Percentiles rank a stretch among this genome's conserved stretches.
These are phyloP conservation scores for Lordiphosa mommai DNA, from an alignment of 1,140 invertebrate genomes.

Conservation along the genomic window DNA sequence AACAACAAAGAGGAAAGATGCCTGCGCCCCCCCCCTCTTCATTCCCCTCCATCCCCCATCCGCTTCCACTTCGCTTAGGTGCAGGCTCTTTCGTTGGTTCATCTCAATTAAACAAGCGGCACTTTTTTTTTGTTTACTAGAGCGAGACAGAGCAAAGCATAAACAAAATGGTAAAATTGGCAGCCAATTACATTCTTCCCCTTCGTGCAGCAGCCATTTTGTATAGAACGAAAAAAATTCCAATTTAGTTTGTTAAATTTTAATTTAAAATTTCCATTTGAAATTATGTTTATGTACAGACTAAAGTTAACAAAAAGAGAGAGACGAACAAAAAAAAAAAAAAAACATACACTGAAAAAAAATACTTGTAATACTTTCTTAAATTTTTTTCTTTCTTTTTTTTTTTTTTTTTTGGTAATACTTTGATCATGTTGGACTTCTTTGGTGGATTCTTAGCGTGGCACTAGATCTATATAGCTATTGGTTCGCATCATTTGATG, in stretches of 20 bases:
- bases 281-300: constrained; percentile 17
- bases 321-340: constrained; percentile 24
- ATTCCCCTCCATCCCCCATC: neutral
- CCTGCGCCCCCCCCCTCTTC: neutral
- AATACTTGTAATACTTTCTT: constrained; percentile 68
- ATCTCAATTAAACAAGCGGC: constrained; percentile 55
- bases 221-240: neutral
- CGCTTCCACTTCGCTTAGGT: neutral
- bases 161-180: constrained; percentile 44
- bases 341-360: constrained; percentile 14
- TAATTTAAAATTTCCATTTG: constrained; percentile 6
- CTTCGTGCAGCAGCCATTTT: constrained; percentile 21
- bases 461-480: constrained; percentile 76
- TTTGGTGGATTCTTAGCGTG: constrained; percentile 30
- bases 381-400: constrained; percentile 22
- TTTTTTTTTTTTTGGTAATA: constrained; percentile 27
- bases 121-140: constrained; percentile 42
- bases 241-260: neutral
- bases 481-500: constrained; percentile 78
- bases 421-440: constrained; percentile 10
- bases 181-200: constrained; percentile 8
- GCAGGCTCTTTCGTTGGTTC: constrained; percentile 58
- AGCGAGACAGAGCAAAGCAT: constrained; percentile 8
- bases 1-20: constrained; percentile 3
- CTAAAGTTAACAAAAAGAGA: constrained; percentile 9